Base-by-base conservation (phyloP, 2,888 invertebrate species). In the Tholera decimalis region DNA sequence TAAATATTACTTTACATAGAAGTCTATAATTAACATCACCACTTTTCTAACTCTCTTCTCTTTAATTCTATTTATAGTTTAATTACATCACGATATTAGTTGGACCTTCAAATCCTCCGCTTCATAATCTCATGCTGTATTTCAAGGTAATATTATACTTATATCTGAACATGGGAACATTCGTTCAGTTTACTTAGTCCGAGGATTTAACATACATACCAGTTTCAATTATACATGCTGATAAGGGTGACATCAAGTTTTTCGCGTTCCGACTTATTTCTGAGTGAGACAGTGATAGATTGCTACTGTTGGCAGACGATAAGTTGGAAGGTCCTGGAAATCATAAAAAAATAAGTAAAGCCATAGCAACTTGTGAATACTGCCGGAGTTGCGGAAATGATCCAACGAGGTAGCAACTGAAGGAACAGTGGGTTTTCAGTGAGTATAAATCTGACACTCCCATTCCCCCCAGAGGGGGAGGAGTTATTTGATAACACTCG, bases 201-300 rank as follows among this genome's bases (percentile, higher is more conserved):
- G 33, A 37, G n/a, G 6, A 11, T 4, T 20, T 28, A 13, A 20
- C 2, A 49, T 56, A 79, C 83, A 68, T 83, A 96, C 97, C 97
- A 74, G 97, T 97, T 93, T 97, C 97, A 81, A 97, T 97, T 64
- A 97, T 97, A 87, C 96, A 96, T 15, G 97, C 96, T 1, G 92
- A 86, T 47, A 97, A 83, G 0, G 93, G 93, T 3, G 94, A 93
- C 83, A 93, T 83, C 24, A 93, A 81, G 59, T 94, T 94, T 80
- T 92, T 93, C 4, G 92, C 91, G 51, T 85, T 92, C 33, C 88
- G 85, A 82, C 94, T 94, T 33, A 95, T 95, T 79, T 94, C 91
- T 1, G 94, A 89, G 75, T 95, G 93, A 2, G 95, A 95, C 24
- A 94, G 60, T 9, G 95, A 95, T 43, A 95, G 73, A 51, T 82